Base-by-base conservation (phyloP, 2,113 vertebrate genomes). In the Verasper variegatus region DNA sequence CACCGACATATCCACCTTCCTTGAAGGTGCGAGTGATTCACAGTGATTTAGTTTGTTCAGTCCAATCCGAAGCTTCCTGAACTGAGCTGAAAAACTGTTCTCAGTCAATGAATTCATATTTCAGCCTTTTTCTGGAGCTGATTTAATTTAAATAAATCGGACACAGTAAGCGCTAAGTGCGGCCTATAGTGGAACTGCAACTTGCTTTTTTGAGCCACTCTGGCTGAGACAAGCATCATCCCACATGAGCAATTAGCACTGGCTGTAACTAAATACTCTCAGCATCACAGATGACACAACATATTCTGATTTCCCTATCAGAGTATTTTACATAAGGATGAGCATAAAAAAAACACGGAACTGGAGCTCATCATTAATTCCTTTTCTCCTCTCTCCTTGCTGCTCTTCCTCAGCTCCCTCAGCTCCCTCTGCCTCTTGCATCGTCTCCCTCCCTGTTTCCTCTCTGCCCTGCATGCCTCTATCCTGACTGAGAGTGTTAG, bases 401-500 rank as follows among this genome's bases (percentile, higher is more conserved):
- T 26, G 11, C 54, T 80, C 72, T 83, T 77, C 65, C 79, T 74
- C 64, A 54, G 73, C 77, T 67, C 74, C 49, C 68, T 75, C 74
- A 54, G 73, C 77, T 67, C 74, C 49, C 68, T 75, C 74, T 74
- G 52, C 73, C 63, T 69, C 81, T 59, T 70, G 66, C 70, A 67
- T 78, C 81, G 68, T 58, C 73, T 76, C 55, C 64, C 68, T 62
- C 71, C 62, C 60, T 40, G 49, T 13, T 31, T 47, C 70, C 83
- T 84, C 86, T 63, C 70, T 74, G 60, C 63, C 59, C 71, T 82
- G 82, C 81, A 80, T 71, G 77, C 81, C 80, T 86, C 84, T 23
- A 81, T 78, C 85, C 86, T 83, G 88, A 90, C 88, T 71, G 82
- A 81, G 78, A 84, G 86, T 88, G 80, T 91, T 86, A 91, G 83